A percentile compares a stretch with the other conserved stretches of the same genome.
phyloP scores from a whole-genome alignment of 2,888 invertebrate species.

The Hypsopygia costalis region DNA sequence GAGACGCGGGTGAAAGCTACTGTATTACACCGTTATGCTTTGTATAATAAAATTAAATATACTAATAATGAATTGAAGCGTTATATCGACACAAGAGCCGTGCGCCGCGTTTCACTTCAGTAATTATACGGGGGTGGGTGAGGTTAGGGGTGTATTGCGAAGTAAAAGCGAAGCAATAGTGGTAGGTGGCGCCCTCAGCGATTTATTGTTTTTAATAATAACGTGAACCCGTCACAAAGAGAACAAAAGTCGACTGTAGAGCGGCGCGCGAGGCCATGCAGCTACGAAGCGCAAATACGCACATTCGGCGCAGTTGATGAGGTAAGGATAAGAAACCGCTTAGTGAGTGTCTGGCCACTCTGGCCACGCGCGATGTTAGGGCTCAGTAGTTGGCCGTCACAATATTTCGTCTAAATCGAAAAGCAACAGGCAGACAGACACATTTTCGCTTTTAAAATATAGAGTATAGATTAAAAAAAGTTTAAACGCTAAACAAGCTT shows the following conservation, averaged over 20 bases:
- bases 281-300: constrained; percentile 2
- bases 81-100: neutral
- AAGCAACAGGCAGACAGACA: no score
- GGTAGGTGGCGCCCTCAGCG: constrained; percentile 75
- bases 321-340: neutral
- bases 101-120: constrained; percentile 18
- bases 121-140: constrained; percentile 33
- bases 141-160: constrained; percentile 41
- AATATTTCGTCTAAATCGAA: no score
- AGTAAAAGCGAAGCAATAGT: constrained; percentile 75
- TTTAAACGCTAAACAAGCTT: no score
- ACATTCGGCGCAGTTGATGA: neutral
- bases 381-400: no score
- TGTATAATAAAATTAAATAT: no score
- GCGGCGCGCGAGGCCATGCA: constrained; percentile 32
- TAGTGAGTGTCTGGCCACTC: no score
- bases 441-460: no score
- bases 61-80: no score
- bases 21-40: no score
- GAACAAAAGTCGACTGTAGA: constrained; percentile 69
- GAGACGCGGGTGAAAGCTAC: no score
- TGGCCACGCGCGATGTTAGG: no score
- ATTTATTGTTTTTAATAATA: constrained; percentile 82
- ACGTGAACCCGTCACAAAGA: constrained; percentile 75
- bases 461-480: no score